These are phyloP conservation scores for Hydropsyche tenuis DNA, from an alignment of 1,140 invertebrate genomes.

Conservation along the genomic window DNA sequence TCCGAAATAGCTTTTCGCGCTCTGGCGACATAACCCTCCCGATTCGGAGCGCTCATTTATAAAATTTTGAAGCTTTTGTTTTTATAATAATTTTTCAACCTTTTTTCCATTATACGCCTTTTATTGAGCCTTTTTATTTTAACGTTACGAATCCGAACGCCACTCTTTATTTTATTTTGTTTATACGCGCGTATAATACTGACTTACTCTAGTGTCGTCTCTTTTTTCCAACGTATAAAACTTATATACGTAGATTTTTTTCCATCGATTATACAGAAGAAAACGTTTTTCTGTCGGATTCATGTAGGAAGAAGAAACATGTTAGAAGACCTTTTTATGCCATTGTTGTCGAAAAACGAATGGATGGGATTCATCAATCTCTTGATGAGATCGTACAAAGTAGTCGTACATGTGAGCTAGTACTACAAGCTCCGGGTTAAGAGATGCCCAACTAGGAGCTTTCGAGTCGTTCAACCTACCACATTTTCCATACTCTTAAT, in stretches of 20 bases:
- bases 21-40: slow-evolving; percentile 15
- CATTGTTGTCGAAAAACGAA: slow-evolving; percentile 39
- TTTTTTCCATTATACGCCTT: slow-evolving; percentile 5
- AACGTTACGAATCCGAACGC: slow-evolving; percentile 8
- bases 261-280: slow-evolving; percentile 27
- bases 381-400: slow-evolving; percentile 24
- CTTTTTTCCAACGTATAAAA: background rate
- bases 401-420: slow-evolving; percentile 2
- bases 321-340: slow-evolving; percentile 33
- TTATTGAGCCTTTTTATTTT: slow-evolving; percentile 15
- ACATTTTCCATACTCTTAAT: background rate
- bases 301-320: slow-evolving; percentile 30
- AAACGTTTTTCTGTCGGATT: slow-evolving; percentile 27
- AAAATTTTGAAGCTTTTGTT: slow-evolving; percentile 34
- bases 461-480: slow-evolving; percentile 1
- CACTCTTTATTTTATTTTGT: slow-evolving; percentile 11
- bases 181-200: slow-evolving; percentile 16
- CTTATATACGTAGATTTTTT: slow-evolving; percentile 15
- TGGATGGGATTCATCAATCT: slow-evolving; percentile 40
- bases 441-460: too few species aligned
- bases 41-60: slow-evolving; percentile 34
- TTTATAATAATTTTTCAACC: slow-evolving; percentile 41
- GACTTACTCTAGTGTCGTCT: background rate
- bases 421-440: too few species aligned
- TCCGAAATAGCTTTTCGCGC: background rate